Base-by-base conservation (phyloP, 2,797 vertebrate genomes). In the Acipenser transmontanus region DNA sequence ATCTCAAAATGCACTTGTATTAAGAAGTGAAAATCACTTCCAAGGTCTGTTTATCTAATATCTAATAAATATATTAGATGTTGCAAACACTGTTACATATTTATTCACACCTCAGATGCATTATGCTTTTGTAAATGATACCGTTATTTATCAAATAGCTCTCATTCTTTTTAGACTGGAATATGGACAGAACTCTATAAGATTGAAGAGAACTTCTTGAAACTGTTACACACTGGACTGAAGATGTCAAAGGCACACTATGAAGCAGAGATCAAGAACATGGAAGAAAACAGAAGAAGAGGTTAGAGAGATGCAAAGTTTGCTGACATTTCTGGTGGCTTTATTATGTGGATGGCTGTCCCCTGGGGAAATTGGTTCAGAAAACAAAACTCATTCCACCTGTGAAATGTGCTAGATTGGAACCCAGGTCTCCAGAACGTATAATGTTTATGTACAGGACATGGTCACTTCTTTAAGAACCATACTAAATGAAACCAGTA, bases 201-300 rank as follows among this genome's bases (percentile, higher is more conserved):
- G 73, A 92, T 95, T 69, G 85, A 96, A 70, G 89, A 93, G 47
- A 81, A 78, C 5, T 99, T 93, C 80, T 69, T 96, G 82, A 95
- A 94, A 81, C 96, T 95, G 1, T 83, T 99, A 6, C 94, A 93
- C 20, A 87, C 87, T 5, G 97, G 92, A 60, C 84, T 99, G 65
- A 95, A 96, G 85, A 95, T 98, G 95, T 98, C 97, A 9, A 94
- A 87, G 80, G 94, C 95, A 10, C 97, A 99, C 78, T 99, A 99
- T 65, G 91, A 98, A 85, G 93, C 89, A 73, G 95, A 99, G 87
- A 91, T 99, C 67, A 92, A 89, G 74, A 91, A 73, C 66, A 91
- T 82, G 64, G 82, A 78, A 73, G 88, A 89, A 70, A 87, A 84
- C 71, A 83, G 78, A 72, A 88, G 81, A 77, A 47, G 60, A 47